phyloP scores from a whole-genome alignment of 2,113 vertebrate genomes.

The Pelmatolapia mariae region DNA sequence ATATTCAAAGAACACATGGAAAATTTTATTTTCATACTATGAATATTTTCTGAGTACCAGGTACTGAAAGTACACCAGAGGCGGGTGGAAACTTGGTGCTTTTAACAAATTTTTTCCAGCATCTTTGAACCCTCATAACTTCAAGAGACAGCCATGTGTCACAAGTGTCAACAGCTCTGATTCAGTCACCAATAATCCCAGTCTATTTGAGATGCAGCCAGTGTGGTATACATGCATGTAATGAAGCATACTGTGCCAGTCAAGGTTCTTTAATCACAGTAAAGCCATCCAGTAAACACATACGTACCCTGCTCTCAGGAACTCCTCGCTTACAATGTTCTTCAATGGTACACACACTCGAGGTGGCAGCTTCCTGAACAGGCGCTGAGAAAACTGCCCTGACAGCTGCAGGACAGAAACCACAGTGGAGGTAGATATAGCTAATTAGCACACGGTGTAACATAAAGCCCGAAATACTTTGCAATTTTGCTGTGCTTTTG shows the following conservation, averaged over 20 bases:
- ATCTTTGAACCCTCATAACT: neutral
- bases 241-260: neutral
- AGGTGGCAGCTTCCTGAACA: constrained; percentile 87
- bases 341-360: constrained; percentile 87
- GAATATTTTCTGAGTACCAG: neutral
- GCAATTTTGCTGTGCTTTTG: neutral
- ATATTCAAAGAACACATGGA: neutral
- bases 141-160: neutral
- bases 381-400: constrained; percentile 85
- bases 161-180: neutral
- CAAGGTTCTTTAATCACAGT: neutral
- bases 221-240: neutral
- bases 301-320: constrained; percentile 81
- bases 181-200: neutral
- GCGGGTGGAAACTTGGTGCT: neutral
- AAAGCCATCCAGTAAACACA: neutral
- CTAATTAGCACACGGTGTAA: neutral
- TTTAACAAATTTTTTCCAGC: neutral
- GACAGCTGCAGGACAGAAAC: constrained; percentile 71
- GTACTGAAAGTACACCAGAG: neutral
- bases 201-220: neutral
- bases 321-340: constrained; percentile 88
- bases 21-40: neutral
- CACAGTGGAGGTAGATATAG: neutral
- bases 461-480: neutral